Evolutionary conservation across 2,113 vertebrate genomes (phyloP).

Genomic region (Pachycephala philippinensis): DNA sequence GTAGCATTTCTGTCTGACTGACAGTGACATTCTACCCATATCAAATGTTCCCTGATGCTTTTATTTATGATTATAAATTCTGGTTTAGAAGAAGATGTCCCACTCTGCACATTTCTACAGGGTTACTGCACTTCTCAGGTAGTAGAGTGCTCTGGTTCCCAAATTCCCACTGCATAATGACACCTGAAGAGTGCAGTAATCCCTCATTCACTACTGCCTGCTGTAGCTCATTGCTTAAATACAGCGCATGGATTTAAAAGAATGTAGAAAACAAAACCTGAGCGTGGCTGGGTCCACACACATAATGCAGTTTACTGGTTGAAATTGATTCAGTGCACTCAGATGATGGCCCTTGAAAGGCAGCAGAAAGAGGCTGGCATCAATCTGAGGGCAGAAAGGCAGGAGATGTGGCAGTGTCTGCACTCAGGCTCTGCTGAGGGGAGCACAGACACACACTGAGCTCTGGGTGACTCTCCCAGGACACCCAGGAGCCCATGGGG

Average conservation of each 20-base stretch:
- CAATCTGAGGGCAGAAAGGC: not conserved
- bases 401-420: not conserved
- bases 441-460: not conserved
- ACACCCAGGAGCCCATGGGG: not conserved
- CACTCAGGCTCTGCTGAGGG: not conserved
- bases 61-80: not conserved
- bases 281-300: not conserved
- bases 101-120: not conserved
- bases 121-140: not conserved
- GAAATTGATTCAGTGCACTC: not conserved
- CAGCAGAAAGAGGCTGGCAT: not conserved
- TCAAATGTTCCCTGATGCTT: not conserved
- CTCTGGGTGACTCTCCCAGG: not conserved
- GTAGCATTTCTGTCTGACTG: not conserved
- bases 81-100: not conserved
- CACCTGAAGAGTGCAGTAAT: not conserved
- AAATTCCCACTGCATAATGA: not conserved
- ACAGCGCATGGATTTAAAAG: not conserved
- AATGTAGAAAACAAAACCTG: not conserved
- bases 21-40: not conserved
- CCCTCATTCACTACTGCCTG: not conserved
- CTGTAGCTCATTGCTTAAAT: constrained; percentile 19
- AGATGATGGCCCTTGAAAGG: not conserved
- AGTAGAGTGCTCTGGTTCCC: not conserved
- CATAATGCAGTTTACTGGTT: not conserved